Percentiles rank a stretch among this genome's conserved stretches.
phyloP scores from a whole-genome alignment of 2,797 vertebrate genomes.

The Mareca strepera region DNA sequence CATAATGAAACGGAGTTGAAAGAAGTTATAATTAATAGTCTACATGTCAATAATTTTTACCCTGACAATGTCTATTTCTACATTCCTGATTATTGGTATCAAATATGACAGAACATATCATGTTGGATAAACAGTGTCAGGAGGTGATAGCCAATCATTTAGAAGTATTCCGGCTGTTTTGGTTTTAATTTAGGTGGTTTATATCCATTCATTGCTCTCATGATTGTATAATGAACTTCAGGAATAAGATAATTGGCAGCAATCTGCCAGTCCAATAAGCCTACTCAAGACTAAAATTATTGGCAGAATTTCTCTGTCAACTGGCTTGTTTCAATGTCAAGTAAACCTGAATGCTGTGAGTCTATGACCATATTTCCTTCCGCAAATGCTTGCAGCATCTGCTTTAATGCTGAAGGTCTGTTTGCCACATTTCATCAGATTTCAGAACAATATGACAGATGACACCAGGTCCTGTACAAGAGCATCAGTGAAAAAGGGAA shows the following conservation, averaged over 20 bases:
- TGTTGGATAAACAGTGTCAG: background rate
- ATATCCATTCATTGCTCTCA: background rate
- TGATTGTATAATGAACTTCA: background rate
- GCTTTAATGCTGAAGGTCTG: background rate
- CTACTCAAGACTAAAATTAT: background rate
- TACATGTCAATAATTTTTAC: background rate
- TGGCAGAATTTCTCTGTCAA: background rate
- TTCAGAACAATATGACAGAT: background rate
- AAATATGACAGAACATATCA: background rate
- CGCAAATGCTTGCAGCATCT: background rate
- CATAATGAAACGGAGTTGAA: background rate
- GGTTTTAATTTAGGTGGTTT: background rate
- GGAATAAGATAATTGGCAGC: background rate
- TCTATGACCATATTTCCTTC: background rate
- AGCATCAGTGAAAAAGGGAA: background rate
- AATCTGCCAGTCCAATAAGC: background rate
- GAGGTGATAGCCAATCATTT: background rate
- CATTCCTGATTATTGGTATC: background rate
- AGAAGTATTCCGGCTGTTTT: background rate
- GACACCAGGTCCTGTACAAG: background rate
- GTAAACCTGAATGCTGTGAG: background rate
- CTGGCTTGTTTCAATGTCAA: background rate
- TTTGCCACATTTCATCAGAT: background rate
- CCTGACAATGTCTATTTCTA: background rate
- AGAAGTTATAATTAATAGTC: background rate